These are phyloP conservation scores for Cosmia trapezina DNA, from an alignment of 2,888 invertebrate genomes.

Conservation along the genomic window DNA sequence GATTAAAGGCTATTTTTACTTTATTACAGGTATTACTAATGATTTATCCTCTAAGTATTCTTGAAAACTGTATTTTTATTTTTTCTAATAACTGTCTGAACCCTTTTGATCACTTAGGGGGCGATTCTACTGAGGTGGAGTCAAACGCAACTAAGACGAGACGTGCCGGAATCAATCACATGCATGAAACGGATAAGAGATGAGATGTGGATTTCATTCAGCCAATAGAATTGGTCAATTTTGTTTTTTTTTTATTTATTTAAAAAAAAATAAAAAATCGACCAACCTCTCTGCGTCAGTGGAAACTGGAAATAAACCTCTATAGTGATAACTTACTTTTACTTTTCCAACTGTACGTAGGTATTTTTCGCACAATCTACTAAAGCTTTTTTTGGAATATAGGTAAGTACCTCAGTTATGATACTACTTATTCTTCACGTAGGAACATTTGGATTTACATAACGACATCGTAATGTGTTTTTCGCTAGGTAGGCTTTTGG, in stretches of 20 bases:
- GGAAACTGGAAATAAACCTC: background rate
- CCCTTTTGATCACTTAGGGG: no score
- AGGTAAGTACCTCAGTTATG: background rate
- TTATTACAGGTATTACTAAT: no score
- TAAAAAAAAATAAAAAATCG: no score
- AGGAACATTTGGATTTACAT: slow-evolving; percentile 36
- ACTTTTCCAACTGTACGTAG: background rate
- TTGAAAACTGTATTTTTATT: no score
- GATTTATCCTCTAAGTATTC: no score
- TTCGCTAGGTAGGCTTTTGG: slow-evolving; percentile 19
- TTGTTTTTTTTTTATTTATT: background rate
- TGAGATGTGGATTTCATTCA: background rate
- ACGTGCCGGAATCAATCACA: background rate
- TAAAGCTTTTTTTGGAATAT: slow-evolving; percentile 3
- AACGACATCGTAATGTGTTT: slow-evolving; percentile 47
- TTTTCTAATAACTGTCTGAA: no score
- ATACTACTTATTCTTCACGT: background rate
- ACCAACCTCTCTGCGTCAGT: background rate
- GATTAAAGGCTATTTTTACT: no score
- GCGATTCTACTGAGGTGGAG: background rate
- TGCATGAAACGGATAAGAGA: background rate
- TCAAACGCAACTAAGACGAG: no score
- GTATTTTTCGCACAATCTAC: background rate
- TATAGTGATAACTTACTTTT: background rate
- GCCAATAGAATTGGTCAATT: background rate